Evolutionary conservation across 2,888 invertebrate species (phyloP), one percentile per base, ranked within the genome.

Genomic region (Amphipoea oculea): DNA sequence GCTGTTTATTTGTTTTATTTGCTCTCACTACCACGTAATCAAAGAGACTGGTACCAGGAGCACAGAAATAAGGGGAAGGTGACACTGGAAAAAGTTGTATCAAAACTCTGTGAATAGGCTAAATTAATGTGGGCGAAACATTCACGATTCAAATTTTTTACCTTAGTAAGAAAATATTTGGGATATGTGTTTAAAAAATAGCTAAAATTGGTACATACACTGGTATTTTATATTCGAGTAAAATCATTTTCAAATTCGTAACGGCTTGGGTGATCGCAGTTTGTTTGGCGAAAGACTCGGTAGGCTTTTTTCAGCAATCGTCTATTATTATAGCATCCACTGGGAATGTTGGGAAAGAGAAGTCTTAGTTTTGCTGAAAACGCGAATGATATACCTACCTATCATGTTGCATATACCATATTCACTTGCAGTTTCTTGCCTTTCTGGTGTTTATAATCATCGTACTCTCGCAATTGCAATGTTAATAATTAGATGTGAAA

Each of bases 1-100:
- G 66, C 75, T 82, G 84, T 80, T 80, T 80, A 77, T 86, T 87
- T 86, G 77, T 84, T 84, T 85, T 87, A 81, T 86, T 86, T 79
- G 73, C 73, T 83, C 77, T 82, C 74, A 78, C 73, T 83, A 66
- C 76, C 66, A 79, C 68, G 83, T 83, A 86, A 86, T 86, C 86
- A 86, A 76, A 80, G 83, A 74, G 68, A 63, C 54, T 29, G 5
- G 23, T 62, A 79, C 78, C 7, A 76, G 40, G 73, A 79, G 23
- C 36, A 23, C 14, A 66, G 68, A 78, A 72, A 54, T 73, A 57
- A 68, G 23, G 12, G 14, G 60, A 78, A 79, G 66, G 68, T 62
- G 65, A 57, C 17, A 54, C 9, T n/a, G 40, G 63, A 29, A 45
- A 45, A 60, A 45, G 3, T 36, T 45, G 12, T 40, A 7, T 40